A percentile compares a stretch with the other conserved stretches of the same genome.
Evolutionary conservation across 2,888 invertebrate species (phyloP).

Genomic region (Scelioninae gen. 2): DNA sequence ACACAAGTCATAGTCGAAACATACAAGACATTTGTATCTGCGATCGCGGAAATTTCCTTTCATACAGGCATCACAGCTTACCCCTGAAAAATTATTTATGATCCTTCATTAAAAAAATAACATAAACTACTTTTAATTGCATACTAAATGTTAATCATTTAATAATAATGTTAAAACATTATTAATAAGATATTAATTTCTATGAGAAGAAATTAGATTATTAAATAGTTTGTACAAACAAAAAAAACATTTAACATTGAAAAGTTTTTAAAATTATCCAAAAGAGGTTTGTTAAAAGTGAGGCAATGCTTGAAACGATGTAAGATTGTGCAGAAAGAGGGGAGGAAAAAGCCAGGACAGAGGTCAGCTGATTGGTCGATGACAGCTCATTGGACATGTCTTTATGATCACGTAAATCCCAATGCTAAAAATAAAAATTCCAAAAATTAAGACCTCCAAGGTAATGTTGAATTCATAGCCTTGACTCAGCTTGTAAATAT

Average conservation of each 20-base stretch:
- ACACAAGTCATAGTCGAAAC: conserved; percentile 99
- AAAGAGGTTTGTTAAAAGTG: conserved; percentile 11
- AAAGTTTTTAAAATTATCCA: conserved; percentile 5
- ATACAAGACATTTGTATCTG: conserved; percentile 98
- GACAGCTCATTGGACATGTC: too few species aligned
- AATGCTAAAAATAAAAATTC: too few species aligned
- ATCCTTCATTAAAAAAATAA: too few species aligned
- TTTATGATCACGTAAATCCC: too few species aligned
- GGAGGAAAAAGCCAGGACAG: conserved; percentile 56
- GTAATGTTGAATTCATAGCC: not conserved
- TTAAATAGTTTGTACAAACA: not conserved
- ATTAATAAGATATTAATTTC: too few species aligned
- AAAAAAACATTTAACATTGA: not conserved
- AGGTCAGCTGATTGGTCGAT: conserved; percentile 63
- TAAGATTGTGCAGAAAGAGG: conserved; percentile 50
- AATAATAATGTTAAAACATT: too few species aligned
- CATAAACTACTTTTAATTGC: too few species aligned
- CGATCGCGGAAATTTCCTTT: conserved; percentile 98
- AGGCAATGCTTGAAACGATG: conserved; percentile 49
- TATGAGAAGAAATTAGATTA: too few species aligned
- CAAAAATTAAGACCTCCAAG: too few species aligned
- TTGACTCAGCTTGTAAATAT: conserved; percentile 59
- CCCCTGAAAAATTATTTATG: too few species aligned
- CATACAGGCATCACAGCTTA: conserved; percentile 99
- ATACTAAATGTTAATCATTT: too few species aligned